These are phyloP conservation scores for Serranochromis macrocephalus DNA, from an alignment of 2,113 vertebrate genomes.

Conservation along the genomic window DNA sequence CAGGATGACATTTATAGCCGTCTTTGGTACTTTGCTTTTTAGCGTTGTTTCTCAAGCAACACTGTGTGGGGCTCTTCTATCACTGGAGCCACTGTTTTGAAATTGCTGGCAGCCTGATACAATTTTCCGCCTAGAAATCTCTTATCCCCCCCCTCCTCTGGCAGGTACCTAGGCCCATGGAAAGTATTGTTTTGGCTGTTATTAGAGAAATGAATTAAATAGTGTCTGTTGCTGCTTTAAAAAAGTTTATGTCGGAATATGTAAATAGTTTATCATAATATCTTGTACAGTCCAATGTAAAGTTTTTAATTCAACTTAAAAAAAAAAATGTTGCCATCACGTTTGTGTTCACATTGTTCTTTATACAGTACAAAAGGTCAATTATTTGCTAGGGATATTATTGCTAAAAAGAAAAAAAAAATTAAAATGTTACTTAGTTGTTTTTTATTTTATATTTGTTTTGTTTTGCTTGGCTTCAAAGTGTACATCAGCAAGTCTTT, in stretches of 20 bases:
- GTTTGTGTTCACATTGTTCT: constrained; percentile 91
- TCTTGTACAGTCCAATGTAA: constrained; percentile 99
- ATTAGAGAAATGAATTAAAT: constrained; percentile 81
- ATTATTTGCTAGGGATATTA: constrained; percentile 88
- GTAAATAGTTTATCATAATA: constrained; percentile 99
- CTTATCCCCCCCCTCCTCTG: constrained; percentile 59
- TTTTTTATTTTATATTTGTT: constrained; percentile 46
- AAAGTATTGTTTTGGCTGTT: constrained; percentile 89
- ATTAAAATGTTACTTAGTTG: constrained; percentile 65
- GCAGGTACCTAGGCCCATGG: constrained; percentile 89
- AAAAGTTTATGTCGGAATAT: constrained; percentile 99
- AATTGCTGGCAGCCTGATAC: constrained; percentile 79
- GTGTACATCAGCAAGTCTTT: constrained; percentile 90
- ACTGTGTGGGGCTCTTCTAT: constrained; percentile 80
- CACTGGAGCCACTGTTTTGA: constrained; percentile 69
- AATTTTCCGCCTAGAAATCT: constrained; percentile 79
- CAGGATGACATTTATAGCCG: constrained; percentile 78
- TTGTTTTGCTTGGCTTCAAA: constrained; percentile 89
- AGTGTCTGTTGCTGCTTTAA: constrained; percentile 99
- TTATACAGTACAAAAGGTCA: constrained; percentile 82
- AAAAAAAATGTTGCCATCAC: constrained; percentile 87
- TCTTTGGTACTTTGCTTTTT: constrained; percentile 88
- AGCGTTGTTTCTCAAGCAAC: constrained; percentile 83
- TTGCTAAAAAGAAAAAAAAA: constrained; percentile 65
- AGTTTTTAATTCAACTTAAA: constrained; percentile 99